Percentiles rank a stretch among this genome's conserved stretches.
These are phyloP conservation scores for Pyrocoelia pectoralis DNA, from an alignment of 2,888 invertebrate genomes.

Conservation along the genomic window DNA sequence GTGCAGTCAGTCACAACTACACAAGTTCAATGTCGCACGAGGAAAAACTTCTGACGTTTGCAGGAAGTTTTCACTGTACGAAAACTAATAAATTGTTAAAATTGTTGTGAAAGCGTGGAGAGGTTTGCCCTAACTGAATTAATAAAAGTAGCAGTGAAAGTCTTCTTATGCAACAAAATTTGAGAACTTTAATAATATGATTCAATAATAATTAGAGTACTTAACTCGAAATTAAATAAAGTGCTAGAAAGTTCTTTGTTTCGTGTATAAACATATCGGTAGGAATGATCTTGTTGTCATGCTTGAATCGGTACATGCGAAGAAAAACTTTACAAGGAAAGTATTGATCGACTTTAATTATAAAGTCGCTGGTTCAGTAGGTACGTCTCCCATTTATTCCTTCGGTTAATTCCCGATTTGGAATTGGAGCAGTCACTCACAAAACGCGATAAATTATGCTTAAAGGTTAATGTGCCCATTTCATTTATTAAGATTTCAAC, in stretches of 20 bases:
- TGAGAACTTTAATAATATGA: not conserved
- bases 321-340: not conserved
- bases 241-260: not conserved
- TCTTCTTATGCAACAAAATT: not conserved
- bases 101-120: not conserved
- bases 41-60: not conserved
- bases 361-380: constrained; percentile 1
- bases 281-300: too few species aligned
- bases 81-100: not conserved
- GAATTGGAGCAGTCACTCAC: not conserved
- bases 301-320: not conserved
- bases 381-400: not conserved
- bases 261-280: not conserved
- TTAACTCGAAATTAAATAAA: not conserved
- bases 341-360: constrained; percentile 6
- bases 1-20: not conserved
- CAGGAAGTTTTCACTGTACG: not conserved
- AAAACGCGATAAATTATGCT: not conserved
- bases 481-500: not conserved
- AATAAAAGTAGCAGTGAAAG: not conserved
- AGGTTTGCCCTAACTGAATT: not conserved
- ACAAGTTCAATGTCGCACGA: constrained; percentile 9
- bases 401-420: not conserved
- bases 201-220: not conserved
- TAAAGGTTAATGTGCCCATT: constrained; percentile 1